These are phyloP conservation scores for Alces alces DNA, from an alignment of 2,113 vertebrate genomes.

Conservation along the genomic window DNA sequence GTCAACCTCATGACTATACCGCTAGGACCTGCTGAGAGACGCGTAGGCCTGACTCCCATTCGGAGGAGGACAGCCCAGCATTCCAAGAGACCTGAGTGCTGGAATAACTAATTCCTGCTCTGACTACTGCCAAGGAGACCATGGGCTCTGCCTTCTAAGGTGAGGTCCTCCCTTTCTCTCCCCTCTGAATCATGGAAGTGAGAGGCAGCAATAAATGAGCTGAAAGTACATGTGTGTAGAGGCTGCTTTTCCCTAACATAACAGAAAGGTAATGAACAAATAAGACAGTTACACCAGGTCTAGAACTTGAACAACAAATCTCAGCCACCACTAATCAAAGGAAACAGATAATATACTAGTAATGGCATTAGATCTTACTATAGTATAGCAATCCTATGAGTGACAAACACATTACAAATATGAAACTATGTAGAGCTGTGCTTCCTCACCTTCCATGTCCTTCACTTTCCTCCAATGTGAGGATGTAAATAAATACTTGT, in stretches of 20 bases:
- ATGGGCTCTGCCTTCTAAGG: neutral
- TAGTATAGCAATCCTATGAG: neutral
- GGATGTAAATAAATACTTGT: rapidly evolving
- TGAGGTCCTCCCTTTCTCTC: neutral
- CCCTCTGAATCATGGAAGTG: neutral
- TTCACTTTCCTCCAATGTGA: rapidly evolving
- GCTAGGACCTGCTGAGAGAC: neutral
- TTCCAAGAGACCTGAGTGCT: neutral
- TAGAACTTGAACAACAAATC: neutral
- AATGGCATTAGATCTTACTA: neutral
- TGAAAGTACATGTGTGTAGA: neutral
- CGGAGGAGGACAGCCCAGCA: neutral
- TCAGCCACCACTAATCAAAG: neutral
- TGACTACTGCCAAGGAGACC: neutral
- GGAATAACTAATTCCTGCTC: neutral
- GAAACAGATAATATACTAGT: neutral
- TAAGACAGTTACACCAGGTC: neutral
- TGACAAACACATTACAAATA: neutral
- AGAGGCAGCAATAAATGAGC: neutral
- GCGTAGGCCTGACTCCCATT: neutral
- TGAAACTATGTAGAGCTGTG: neutral
- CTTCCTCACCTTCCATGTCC: neutral
- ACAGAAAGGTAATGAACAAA: neutral
- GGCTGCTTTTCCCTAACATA: neutral
- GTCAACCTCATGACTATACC: neutral